Conservation (phyloP, 2,888 invertebrate species). For the Trachelus tabidus region DNA sequence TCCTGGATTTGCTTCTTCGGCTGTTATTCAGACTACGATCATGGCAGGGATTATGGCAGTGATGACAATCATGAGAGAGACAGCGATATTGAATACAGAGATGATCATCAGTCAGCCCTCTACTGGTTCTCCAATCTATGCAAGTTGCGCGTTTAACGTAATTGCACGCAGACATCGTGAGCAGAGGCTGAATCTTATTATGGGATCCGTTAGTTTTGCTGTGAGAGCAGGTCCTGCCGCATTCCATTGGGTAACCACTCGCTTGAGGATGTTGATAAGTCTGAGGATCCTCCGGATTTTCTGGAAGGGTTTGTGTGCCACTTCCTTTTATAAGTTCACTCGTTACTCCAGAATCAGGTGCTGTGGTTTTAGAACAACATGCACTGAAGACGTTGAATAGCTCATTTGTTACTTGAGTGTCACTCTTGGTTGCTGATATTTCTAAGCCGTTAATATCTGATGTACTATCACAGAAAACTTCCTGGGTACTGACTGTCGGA, state of each 20-base stretch:
- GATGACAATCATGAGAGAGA: neutral
- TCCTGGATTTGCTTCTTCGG: conserved; percentile 1
- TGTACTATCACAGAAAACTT: neutral
- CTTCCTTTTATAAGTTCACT: neutral
- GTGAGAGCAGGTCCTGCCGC: neutral
- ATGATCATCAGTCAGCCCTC: neutral
- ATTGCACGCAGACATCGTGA: neutral
- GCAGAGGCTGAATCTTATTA: neutral
- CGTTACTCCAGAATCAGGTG: neutral
- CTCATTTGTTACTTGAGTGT: neutral
- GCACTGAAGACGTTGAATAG: neutral
- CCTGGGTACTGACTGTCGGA: neutral
- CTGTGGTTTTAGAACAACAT: neutral
- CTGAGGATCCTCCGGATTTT: neutral
- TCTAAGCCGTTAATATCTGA: neutral
- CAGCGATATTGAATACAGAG: neutral
- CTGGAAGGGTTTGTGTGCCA: neutral
- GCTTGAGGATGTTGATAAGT: neutral
- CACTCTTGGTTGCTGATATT: neutral
- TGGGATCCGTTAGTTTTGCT: neutral
- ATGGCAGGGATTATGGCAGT: neutral
- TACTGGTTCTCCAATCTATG: neutral
- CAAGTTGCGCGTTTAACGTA: neutral
- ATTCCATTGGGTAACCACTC: neutral
- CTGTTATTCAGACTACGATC: neutral